Base-by-base conservation (phyloP, 2,888 invertebrate species). In the Palloptera scutellata region DNA sequence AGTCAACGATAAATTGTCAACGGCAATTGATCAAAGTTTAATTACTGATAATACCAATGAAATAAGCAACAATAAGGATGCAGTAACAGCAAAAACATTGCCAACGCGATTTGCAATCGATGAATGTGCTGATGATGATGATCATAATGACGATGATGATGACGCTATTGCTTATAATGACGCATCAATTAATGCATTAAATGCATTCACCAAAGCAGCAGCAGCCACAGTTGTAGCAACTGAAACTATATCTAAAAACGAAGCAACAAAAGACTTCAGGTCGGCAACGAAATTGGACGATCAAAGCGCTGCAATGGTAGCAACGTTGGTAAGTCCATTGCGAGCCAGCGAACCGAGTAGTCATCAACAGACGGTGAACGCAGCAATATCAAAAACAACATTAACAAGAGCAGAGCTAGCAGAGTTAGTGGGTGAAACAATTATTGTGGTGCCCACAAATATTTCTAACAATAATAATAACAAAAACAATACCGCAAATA, bases 341-440 rank as follows among this genome's bases (percentile, higher is more conserved):
- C 70, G 69, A 77, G 67, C 75, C 73, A 76, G 72, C 74, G 75
- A 76, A 64, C 66, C 70, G 72, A 81, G 60, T 74, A 74, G 79
- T 73, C 71, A n/a, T 6, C 63, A 66, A 40, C 57, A 55, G 57
- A 59, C 61, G 53, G 13, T 41, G 11, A 55, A 73, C 76, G 74
- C 70, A 75, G 77, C 41, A 11, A n/a, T n/a, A 1, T 54, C 17
- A 13, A 10, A 43, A 17, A 19, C 43, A 20, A 54, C 30, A 15
- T 4, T 30, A 30, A 30, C 6, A 48, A 55, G 48, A 43, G 12
- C 48, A 9, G 20, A 75, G 70, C 54, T 76, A 72, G 70, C 71
- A 53, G 75, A 79, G 69, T 73, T 81, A 67, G 74, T 79, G 62
- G 76, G 76, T 71, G 79, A 76, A 72, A 73, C 77, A 66, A 70